These are phyloP conservation scores for Monoplex corrugatus DNA, from an alignment of 2,888 invertebrate species.

Conservation along the genomic window DNA sequence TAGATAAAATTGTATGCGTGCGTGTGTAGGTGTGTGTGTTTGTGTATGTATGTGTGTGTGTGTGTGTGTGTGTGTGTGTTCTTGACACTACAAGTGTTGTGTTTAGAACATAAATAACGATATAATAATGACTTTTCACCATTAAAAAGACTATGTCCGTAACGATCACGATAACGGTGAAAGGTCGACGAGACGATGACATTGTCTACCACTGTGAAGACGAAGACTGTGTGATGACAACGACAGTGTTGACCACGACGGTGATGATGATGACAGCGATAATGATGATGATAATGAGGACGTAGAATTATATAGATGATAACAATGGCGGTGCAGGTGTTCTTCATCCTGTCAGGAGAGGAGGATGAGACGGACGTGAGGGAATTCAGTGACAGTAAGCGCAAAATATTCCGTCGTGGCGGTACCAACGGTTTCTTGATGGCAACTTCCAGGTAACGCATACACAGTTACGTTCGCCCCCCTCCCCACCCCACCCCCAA, in stretches of 20 bases:
- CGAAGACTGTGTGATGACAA: background rate
- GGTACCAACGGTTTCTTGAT: constrained; percentile 81
- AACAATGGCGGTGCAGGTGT: constrained; percentile 72
- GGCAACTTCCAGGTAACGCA: constrained; percentile 78
- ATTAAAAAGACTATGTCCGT: no score
- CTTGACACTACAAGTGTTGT: no score
- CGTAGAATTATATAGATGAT: background rate
- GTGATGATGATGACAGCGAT: background rate
- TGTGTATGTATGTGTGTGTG: no score
- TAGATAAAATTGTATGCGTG: no score
- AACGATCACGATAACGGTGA: background rate
- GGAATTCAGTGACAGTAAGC: constrained; percentile 78
- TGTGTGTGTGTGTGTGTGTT: no score
- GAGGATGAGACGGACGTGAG: constrained; percentile 82
- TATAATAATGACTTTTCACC: no score
- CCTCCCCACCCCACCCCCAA: no score
- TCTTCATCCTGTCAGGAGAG: constrained; percentile 82
- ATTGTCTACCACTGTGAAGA: background rate
- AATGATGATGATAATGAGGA: background rate
- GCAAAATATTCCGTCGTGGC: constrained; percentile 81
- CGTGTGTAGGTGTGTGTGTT: no score
- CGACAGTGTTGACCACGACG: background rate
- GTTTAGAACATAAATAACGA: no score
- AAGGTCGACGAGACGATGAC: background rate
- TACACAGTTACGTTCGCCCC: background rate